These are phyloP conservation scores for Aspidapion aeneum DNA, from an alignment of 2,888 invertebrate species.

Conservation along the genomic window DNA sequence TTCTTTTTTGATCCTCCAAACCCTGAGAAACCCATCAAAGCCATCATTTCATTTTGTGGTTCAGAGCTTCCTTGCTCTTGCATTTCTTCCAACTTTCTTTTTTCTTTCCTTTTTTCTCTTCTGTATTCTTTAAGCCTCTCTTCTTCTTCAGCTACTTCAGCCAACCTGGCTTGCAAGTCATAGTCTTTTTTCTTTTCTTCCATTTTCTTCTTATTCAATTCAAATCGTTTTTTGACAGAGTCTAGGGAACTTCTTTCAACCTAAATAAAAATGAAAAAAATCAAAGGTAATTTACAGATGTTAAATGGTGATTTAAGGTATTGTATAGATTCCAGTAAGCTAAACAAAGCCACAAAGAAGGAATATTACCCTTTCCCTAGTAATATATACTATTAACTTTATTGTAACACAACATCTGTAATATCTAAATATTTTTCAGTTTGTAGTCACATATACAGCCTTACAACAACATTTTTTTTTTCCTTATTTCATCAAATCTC, in stretches of 20 bases:
- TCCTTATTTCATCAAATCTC: too few species aligned
- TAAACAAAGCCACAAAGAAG: too few species aligned
- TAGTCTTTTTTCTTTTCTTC: conserved; percentile 97
- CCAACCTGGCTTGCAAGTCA: conserved; percentile 84
- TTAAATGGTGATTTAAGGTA: too few species aligned
- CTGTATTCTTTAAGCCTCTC: conserved; percentile 88
- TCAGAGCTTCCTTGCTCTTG: conserved; percentile 51
- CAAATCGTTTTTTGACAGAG: conserved; percentile 90
- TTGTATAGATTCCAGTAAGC: too few species aligned
- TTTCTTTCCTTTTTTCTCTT: conserved; percentile 84
- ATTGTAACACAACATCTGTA: too few species aligned
- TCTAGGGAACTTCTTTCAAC: conserved; percentile 86
- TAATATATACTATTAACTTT: too few species aligned
- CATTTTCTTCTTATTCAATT: conserved; percentile 86
- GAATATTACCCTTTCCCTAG: too few species aligned
- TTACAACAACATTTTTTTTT: too few species aligned
- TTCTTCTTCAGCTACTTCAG: conserved; percentile 95
- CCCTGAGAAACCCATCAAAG: conserved; percentile 94
- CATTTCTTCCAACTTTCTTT: conserved; percentile 79
- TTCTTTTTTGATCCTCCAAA: conserved; percentile 78
- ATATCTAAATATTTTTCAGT: too few species aligned
- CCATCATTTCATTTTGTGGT: conserved; percentile 67
- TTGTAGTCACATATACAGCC: too few species aligned
- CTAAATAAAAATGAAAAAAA: neutral
- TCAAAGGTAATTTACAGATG: neutral